Evolutionary conservation across 2,113 vertebrate genomes (phyloP).

Genomic region (Eolophus roseicapilla): DNA sequence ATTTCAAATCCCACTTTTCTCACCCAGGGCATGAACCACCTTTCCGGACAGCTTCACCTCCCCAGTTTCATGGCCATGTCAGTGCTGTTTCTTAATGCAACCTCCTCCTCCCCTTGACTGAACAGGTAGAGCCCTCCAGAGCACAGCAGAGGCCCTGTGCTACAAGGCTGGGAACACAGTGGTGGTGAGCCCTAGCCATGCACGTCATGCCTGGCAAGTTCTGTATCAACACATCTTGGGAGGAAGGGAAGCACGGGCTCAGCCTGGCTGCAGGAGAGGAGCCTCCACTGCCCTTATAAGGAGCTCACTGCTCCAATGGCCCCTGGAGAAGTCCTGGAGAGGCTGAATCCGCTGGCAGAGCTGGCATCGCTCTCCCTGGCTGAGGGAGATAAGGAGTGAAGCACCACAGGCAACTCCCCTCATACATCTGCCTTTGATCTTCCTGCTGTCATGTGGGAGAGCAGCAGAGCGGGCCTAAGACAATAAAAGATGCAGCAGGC

Average conservation of each 20-base stretch:
- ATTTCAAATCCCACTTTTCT: neutral
- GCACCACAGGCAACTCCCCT: neutral
- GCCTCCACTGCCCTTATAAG: slow-evolving; percentile 59
- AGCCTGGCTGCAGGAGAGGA: slow-evolving; percentile 12
- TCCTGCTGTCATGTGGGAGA: neutral
- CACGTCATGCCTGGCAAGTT: slow-evolving; percentile 27
- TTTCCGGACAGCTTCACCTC: neutral
- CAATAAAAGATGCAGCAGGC: neutral
- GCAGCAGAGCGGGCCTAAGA: neutral
- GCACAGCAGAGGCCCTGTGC: neutral
- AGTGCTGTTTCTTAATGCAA: neutral
- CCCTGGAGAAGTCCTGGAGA: slow-evolving; percentile 23
- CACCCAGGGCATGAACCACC: neutral
- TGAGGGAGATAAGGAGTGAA: neutral
- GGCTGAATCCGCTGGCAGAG: neutral
- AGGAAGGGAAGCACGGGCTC: slow-evolving; percentile 1
- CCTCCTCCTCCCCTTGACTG: neutral
- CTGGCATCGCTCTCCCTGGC: neutral
- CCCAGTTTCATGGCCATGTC: neutral
- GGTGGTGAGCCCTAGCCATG: neutral
- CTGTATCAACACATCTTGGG: slow-evolving; percentile 36
- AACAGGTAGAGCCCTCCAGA: neutral
- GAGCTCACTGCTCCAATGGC: slow-evolving; percentile 12
- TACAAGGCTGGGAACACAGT: neutral
- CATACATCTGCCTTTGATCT: slow-evolving; percentile 17